A percentile compares a stretch with the other conserved stretches of the same genome.
These are phyloP conservation scores for Epinephelus coioides DNA, from an alignment of 2,797 vertebrate genomes.

Conservation along the genomic window DNA sequence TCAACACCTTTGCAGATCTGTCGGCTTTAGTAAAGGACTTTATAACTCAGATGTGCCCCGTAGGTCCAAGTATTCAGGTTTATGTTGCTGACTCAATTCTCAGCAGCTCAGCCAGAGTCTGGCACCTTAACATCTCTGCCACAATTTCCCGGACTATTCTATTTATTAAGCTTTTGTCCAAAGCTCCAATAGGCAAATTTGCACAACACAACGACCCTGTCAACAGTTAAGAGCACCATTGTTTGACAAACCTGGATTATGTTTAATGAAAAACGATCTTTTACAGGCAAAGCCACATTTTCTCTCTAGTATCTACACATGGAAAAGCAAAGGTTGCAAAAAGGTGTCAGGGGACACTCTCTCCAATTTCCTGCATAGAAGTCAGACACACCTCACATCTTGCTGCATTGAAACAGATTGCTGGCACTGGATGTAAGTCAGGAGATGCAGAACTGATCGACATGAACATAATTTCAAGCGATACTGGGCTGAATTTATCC, in stretches of 20 bases:
- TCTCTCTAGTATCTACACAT: not conserved
- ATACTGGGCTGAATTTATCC: not conserved
- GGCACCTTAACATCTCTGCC: constrained; percentile 7
- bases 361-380: not conserved
- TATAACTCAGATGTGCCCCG: constrained; percentile 38
- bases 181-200: not conserved
- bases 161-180: not conserved
- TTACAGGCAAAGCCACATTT: fast-evolving
- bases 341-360: not conserved
- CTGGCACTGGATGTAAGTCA: not conserved
- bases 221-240: fast-evolving
- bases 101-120: not conserved
- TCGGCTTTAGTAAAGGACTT: constrained; percentile 19
- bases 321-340: not conserved
- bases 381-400: not conserved
- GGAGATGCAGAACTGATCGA: not conserved
- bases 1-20: constrained; percentile 40
- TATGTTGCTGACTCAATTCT: constrained; percentile 44
- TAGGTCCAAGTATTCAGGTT: constrained; percentile 2
- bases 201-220: not conserved
- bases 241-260: not conserved
- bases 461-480: not conserved
- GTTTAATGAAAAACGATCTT: not conserved
- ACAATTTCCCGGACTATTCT: not conserved
- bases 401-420: too few species aligned